Conservation (phyloP, 2,888 invertebrate species). For the Tetropium fuscum region DNA sequence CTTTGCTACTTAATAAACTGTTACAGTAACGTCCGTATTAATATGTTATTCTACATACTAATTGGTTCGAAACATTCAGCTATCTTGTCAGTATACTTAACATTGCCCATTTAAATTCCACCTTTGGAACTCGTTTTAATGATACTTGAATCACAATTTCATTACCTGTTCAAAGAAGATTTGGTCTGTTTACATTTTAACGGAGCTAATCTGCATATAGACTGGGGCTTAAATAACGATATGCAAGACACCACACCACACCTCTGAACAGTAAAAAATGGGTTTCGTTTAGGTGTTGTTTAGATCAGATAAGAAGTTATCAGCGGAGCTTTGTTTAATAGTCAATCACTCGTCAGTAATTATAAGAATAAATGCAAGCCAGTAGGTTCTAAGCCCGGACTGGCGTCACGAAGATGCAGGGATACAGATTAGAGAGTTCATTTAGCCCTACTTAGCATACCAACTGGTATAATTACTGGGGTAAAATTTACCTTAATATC, state of each 20-base stretch:
- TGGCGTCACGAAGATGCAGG: constrained; percentile 18
- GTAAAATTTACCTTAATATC: too few relatives aligned
- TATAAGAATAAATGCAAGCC: constrained; percentile 43
- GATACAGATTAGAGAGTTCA: constrained; percentile 11
- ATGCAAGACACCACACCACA: constrained; percentile 27
- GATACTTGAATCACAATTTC: constrained; percentile 40
- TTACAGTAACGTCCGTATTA: constrained; percentile 10
- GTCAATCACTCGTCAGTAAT: constrained; percentile 41
- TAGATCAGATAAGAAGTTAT: constrained; percentile 44
- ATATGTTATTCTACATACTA: constrained; percentile 3
- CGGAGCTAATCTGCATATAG: constrained; percentile 39
- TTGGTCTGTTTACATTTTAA: constrained; percentile 41
- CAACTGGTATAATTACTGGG: constrained; percentile 13
- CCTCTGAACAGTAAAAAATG: constrained; percentile 35
- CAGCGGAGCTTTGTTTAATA: constrained; percentile 41
- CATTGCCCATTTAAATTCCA: constrained; percentile 25
- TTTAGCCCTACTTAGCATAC: constrained; percentile 16
- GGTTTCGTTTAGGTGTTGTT: constrained; percentile 40
- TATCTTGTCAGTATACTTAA: constrained; percentile 17
- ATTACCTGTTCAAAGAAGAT: constrained; percentile 42
- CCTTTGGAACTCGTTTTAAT: constrained; percentile 37
- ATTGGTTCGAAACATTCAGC: constrained; percentile 15
- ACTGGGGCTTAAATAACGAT: constrained; percentile 19
- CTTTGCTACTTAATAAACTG: constrained; percentile 3
- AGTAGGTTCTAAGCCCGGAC: constrained; percentile 21